Evolutionary conservation across 2,797 vertebrate genomes (phyloP).

Genomic region (Microchirus variegatus): DNA sequence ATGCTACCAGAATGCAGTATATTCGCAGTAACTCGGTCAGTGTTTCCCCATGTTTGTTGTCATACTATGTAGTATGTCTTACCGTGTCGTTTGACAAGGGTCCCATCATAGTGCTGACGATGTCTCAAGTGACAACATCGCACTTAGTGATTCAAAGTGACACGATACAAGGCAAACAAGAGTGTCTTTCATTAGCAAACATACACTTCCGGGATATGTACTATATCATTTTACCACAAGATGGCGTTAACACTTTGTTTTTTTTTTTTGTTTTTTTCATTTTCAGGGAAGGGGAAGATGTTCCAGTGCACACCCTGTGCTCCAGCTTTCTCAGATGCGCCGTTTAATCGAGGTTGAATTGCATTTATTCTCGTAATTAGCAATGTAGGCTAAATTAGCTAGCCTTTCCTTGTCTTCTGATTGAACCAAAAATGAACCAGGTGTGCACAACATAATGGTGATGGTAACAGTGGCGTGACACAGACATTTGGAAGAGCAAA

Average conservation of each 20-base stretch:
- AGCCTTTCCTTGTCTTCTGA: not conserved
- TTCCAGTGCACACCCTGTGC: not conserved
- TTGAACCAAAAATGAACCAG: too few species aligned
- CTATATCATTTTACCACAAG: conserved; percentile 34
- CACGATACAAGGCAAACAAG: not conserved
- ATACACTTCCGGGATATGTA: conserved; percentile 54
- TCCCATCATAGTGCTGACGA: conserved; percentile 42
- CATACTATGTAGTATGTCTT: conserved; percentile 21
- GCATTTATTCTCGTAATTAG: not conserved
- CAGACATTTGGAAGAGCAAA: too few species aligned
- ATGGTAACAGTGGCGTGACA: too few species aligned
- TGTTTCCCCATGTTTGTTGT: not conserved
- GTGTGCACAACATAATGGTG: too few species aligned
- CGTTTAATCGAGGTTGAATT: too few species aligned
- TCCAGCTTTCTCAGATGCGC: not conserved
- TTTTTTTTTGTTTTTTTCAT: conserved; percentile 5
- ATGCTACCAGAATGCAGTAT: not conserved
- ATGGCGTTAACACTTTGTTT: conserved; percentile 24
- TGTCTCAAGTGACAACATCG: not conserved
- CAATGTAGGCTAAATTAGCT: not conserved
- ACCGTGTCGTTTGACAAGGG: conserved; percentile 48
- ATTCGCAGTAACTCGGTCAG: not conserved
- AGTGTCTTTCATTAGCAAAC: not conserved
- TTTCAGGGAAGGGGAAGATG: not conserved
- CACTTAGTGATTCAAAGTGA: not conserved